These are phyloP conservation scores for Crax fasciolata DNA, from an alignment of 2,797 vertebrate species.

Conservation along the genomic window DNA sequence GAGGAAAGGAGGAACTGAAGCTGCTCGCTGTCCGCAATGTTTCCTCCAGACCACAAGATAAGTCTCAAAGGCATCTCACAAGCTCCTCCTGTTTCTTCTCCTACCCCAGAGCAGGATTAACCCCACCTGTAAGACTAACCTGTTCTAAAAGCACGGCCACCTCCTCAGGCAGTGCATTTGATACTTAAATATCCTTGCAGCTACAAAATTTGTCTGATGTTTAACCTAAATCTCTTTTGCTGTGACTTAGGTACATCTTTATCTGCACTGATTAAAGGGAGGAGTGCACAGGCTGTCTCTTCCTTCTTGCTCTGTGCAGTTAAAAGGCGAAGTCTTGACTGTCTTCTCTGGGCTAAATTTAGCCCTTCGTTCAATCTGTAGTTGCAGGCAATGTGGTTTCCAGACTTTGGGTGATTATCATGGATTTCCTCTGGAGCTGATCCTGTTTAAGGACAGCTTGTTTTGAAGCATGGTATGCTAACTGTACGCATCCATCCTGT, in stretches of 20 bases:
- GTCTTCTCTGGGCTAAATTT: not conserved
- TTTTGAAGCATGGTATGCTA: fast-evolving
- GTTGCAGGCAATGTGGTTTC: not conserved
- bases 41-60: not conserved
- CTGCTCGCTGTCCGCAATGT: not conserved
- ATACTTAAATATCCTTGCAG: not conserved
- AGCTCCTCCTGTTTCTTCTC: not conserved
- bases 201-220: not conserved
- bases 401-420: not conserved
- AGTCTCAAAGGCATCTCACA: not conserved
- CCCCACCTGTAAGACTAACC: not conserved
- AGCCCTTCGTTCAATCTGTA: not conserved
- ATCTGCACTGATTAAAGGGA: not conserved
- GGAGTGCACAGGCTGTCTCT: not conserved
- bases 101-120: not conserved
- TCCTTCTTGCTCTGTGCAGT: not conserved
- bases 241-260: not conserved
- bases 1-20: not conserved
- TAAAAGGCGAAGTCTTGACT: not conserved
- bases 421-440: not conserved
- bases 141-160: not conserved
- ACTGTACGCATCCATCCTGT: not conserved
- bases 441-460: not conserved
- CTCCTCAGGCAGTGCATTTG: not conserved
- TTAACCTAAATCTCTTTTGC: not conserved